Evolutionary conservation across 2,797 vertebrate species (phyloP), one percentile per base, ranked within the genome.

Genomic region (Leptodactylus fallax): DNA sequence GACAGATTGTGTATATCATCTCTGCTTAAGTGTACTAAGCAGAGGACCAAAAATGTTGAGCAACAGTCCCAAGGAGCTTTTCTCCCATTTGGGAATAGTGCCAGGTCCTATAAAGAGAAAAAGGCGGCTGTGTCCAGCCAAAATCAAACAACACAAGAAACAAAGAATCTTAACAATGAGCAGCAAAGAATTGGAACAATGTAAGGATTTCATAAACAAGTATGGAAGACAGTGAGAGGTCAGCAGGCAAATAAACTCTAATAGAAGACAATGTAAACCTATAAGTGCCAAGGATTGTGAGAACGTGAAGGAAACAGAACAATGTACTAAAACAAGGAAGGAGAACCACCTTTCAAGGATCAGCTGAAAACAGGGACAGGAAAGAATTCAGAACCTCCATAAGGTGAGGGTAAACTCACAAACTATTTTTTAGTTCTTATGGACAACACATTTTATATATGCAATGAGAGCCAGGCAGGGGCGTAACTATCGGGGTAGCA

Each of bases 81-180:
- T 78, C 25, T 27, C 23, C 67, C 76, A 79, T 74, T 79, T 65
- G 69, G 87, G 87, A 81, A 17, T 9, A 51, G 10, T 74, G 83
- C 87, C 87, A 88, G 61, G 19, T 36, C 53, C 63, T 36, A 78
- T 53, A 65, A 77, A 78, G 61, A n/a, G 63, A 79, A 23, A 36
- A 36, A 36, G 67, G 16, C 63, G 23, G 21, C 45, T 14, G 72
- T n/a, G 69, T 69, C 49, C 21, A 53, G 55, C 16, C 81, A 67
- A 67, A 45, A 27, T 65, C 51, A 61, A 49, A 45, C n/a, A 21
- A 81, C 17, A 45, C 53, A 19, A 36, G 45, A 80, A 58, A 81
- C 55, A 61, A 88, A 74, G 76, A 88, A 85, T 81, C 65, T 3
- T 5, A 88, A 85, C 87, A 81, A 88, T 88, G 83, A 85, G 53